Base-by-base conservation (phyloP, 2,113 vertebrate species). In the Ctenodactylus gundi region DNA sequence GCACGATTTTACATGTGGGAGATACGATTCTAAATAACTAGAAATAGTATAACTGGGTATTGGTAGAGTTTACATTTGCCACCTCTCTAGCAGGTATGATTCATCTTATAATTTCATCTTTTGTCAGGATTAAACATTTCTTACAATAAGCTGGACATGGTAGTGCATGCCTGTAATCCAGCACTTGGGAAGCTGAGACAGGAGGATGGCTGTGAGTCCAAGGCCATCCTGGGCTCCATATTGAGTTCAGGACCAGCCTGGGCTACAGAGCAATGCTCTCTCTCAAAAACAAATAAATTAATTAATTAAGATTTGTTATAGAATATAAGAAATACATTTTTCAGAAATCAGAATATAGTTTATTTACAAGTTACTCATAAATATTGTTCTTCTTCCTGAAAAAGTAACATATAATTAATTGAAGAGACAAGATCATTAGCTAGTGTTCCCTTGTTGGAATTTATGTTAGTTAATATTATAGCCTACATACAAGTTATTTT, bases 301-400 rank as follows among this genome's bases (percentile, higher is more conserved):
- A n/a, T n/a, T n/a, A n/a, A n/a, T n/a, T n/a, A n/a, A n/a, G n/a
- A n/a, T n/a, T n/a, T n/a, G 44, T 75, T 75, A 88, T 44, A 82
- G 89, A 93, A 77, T 46, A 68, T 27, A 2, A 7, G 46, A 68
- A 87, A 20, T 53, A 49, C 67, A 87, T 78, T 90, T 90, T 84
- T 49, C 44, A 82, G 81, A 93, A 92, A 67, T 41, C 17, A 90
- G 82, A n/a, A 81, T 20, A 76, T 53, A 58, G 14, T 90, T 83
- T 53, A 85, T 60, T 96, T 82, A 20, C 41, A 25, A 92, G 36
- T 81, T 93, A 88, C 76, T 67, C 94, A n/a, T 65, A n/a, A n/a
- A 65, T 90, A 49, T 49, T 64, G 58, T 14, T 80, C 39, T 3
- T 44, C 31, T 75, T 90, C 76, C 85, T 39, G 36, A 68, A 90